Evolutionary conservation across 2,888 invertebrate species (phyloP).

Genomic region (Macrophya alboannulata): DNA sequence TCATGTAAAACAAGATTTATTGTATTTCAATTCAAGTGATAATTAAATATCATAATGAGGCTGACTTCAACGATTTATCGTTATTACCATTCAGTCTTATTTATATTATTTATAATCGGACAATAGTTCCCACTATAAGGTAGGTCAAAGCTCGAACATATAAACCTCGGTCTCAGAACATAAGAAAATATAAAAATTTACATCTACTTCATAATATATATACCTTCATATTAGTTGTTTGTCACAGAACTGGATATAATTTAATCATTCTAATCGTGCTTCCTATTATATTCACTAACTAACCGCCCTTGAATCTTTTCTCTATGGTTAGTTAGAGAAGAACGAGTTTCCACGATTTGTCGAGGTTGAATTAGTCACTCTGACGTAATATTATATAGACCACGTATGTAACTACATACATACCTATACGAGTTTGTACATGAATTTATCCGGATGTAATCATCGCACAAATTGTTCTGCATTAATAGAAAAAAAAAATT

Average conservation of each 20-base stretch:
- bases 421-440: too few relatives aligned
- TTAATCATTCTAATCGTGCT: neutral
- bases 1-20: neutral
- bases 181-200: neutral
- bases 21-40: neutral
- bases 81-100: neutral
- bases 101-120: neutral
- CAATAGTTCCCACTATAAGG: neutral
- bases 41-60: neutral
- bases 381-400: neutral
- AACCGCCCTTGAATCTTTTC: neutral
- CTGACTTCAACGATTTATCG: neutral
- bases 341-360: neutral
- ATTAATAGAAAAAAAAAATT: neutral
- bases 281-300: neutral
- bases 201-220: neutral
- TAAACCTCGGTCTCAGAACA: neutral
- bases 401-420: too few relatives aligned
- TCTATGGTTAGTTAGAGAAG: neutral
- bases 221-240: neutral
- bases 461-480: neutral
- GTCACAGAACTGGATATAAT: neutral
- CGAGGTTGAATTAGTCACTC: constrained; percentile 20
- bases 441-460: neutral
- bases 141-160: neutral